Evolutionary conservation across 1,140 invertebrate species (phyloP), one percentile per base, ranked within the genome.

Genomic region (Apocrypta bakeri): DNA sequence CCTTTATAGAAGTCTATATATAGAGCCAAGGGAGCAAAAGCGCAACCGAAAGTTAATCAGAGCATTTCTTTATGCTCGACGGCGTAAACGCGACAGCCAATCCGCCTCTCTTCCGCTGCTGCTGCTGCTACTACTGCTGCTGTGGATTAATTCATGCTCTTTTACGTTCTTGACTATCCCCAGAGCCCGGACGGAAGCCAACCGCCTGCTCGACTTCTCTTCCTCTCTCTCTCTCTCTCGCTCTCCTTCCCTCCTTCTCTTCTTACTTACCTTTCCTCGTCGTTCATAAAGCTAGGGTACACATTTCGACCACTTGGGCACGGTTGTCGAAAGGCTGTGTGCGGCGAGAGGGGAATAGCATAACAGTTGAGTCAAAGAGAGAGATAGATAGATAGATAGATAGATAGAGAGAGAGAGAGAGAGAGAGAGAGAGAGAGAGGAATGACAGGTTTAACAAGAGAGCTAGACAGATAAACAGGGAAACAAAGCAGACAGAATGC

Each of bases 1-100:
- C 17, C 2, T 37, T 4, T 37, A 37, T 9, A 37, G 2, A 9
- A 4, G 33, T 37, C 2, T 37, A 37, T 56, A 56, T 56, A 56
- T 4, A n/a, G 33, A 56, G 21, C 21, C 48, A 56, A 40, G 72
- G 73, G 77, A 79, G 81, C 69, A 74, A 80, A 66, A 66, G 73
- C 75, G 37, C 64, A 74, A 82, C 84, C 79, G 85, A 83, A 87
- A 88, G 85, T 88, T 88, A 87, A 87, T 88, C 87, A 87, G 85
- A 86, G 85, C 85, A 87, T 85, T 88, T 87, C 85, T 88, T 87
- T 86, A 85, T 85, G 85, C 84, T 71, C 75, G 81, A 78, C 79
- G 77, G 86, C 84, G 84, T 84, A 63, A 63, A 84, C 85, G 82
- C 85, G 79, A 83, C 84, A n/a, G 71, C 79, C 80, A 81, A 85